Percentiles rank a stretch among this genome's conserved stretches.
Conservation (phyloP, 1,140 invertebrate genomes). For the Drosophila tani region DNA sequence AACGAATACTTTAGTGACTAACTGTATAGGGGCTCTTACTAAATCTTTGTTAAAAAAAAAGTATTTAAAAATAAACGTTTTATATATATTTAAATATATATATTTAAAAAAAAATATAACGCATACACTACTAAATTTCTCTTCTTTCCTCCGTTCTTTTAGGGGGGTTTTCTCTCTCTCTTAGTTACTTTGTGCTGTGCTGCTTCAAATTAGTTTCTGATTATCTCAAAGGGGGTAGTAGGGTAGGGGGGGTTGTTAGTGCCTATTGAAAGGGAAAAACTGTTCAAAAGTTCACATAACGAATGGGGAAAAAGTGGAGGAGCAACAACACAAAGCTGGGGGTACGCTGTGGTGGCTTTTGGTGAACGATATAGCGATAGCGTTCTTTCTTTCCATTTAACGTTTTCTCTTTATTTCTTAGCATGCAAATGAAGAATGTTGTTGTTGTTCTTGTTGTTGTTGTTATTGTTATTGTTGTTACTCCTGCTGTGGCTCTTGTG, state of each 20-base stretch:
- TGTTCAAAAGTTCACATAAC: slow-evolving; percentile 17
- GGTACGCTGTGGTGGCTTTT: slow-evolving; percentile 3
- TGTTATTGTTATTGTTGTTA: slow-evolving; percentile 21
- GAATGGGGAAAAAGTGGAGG: background rate
- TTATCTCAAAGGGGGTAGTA: slow-evolving; percentile 3
- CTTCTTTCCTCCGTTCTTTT: slow-evolving; percentile 17
- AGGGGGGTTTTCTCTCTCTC: slow-evolving; percentile 16
- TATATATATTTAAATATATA: slow-evolving; percentile 48
- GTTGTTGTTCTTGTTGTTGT: slow-evolving; percentile 21
- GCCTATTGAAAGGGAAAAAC: slow-evolving; percentile 16
- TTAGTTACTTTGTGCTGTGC: slow-evolving; percentile 17
- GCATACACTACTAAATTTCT: slow-evolving; percentile 49
- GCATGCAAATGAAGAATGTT: slow-evolving; percentile 53
- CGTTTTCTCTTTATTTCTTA: slow-evolving; percentile 56
- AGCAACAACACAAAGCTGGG: slow-evolving; percentile 22
- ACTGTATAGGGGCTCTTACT: slow-evolving; percentile 37
- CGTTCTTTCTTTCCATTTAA: slow-evolving; percentile 21
- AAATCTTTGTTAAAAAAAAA: slow-evolving; percentile 57
- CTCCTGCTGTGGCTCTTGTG: slow-evolving; percentile 16
- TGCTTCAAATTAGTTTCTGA: slow-evolving; percentile 9
- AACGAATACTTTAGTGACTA: no score
- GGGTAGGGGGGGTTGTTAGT: background rate
- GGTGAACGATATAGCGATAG: background rate
- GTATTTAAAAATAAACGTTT: slow-evolving; percentile 50
- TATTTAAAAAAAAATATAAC: slow-evolving; percentile 58